Evolutionary conservation across 2,888 invertebrate species (phyloP).

Genomic region (Pachydiplax longipennis): DNA sequence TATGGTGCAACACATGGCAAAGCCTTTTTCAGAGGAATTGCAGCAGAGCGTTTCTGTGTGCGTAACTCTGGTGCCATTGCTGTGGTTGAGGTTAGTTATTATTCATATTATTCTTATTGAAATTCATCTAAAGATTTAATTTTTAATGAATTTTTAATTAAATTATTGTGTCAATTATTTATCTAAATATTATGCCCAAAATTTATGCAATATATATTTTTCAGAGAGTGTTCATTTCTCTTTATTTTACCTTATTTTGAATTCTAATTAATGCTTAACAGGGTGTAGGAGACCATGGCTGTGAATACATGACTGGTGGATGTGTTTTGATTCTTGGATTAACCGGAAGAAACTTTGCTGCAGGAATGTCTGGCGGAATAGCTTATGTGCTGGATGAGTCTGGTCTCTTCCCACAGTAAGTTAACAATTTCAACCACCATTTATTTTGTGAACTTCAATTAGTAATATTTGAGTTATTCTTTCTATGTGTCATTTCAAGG

Average conservation of each 20-base stretch:
- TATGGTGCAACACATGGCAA: conserved; percentile 96
- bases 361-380: conserved; percentile 98
- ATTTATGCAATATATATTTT: neutral
- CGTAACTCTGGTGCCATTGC: conserved; percentile 96
- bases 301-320: conserved; percentile 99
- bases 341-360: conserved; percentile 98
- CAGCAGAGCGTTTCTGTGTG: conserved; percentile 98
- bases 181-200: neutral
- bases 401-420: conserved; percentile 75
- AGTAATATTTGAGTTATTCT: too few species aligned
- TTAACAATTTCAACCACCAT: neutral
- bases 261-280: conserved; percentile 51
- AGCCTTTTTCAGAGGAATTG: conserved; percentile 94
- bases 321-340: conserved; percentile 88
- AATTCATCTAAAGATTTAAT: neutral
- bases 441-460: too few species aligned
- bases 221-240: too few species aligned
- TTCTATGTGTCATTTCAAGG: too few species aligned
- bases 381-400: conserved; percentile 94
- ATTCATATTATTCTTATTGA: neutral
- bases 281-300: conserved; percentile 98
- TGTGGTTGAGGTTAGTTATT: conserved; percentile 79
- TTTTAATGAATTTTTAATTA: neutral
- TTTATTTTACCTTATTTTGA: too few species aligned
- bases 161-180: neutral